Evolutionary conservation across 1,140 invertebrate genomes (phyloP), one percentile per base, ranked within the genome.

Genomic region (Grapholita molesta): DNA sequence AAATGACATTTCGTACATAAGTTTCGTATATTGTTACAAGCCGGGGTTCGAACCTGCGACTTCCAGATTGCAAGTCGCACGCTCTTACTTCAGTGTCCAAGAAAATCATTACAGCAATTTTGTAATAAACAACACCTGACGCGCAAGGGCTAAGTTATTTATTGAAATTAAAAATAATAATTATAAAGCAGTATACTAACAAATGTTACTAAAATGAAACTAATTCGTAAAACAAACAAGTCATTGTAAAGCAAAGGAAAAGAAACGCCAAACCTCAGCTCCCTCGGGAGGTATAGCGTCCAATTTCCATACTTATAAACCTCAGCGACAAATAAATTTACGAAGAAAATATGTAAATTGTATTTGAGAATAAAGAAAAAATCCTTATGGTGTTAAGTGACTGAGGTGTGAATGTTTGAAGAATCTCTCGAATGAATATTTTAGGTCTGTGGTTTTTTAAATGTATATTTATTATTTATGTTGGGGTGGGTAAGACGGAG

Each of bases 381-480:
- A 70, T 48, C 72, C 75, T 70, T 64, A 68, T 53, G 75, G 71
- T 18, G 53, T 70, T 82, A 80, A 84, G 75, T 78, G 73, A 72
- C 53, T 68, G 71, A 83, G 79, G 81, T 83, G 81, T 71, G 73
- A 79, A 82, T 75, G 74, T 75, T 65, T 66, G 70, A 75, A 82
- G 73, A 75, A 74, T 72, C 71, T 77, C 73, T 75, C 66, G 71
- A 67, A 77, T 86, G 84, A 84, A 84, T 86, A 84, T 81, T 84
- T 86, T 82, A 86, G 69, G 70, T 76, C 76, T 81, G 78, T 79
- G 77, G 78, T 78, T 77, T 76, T 84, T 83, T 84, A 83, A 84
- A 86, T 83, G 77, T 84, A 75, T 86, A 86, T 86, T 86, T 86
- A 85, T 76, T 86, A 86, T 86, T 86, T 84, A 85, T 86, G 78